Evolutionary conservation across 2,797 vertebrate genomes (phyloP), one percentile per base, ranked within the genome.

Genomic region (Gallirallus australis): DNA sequence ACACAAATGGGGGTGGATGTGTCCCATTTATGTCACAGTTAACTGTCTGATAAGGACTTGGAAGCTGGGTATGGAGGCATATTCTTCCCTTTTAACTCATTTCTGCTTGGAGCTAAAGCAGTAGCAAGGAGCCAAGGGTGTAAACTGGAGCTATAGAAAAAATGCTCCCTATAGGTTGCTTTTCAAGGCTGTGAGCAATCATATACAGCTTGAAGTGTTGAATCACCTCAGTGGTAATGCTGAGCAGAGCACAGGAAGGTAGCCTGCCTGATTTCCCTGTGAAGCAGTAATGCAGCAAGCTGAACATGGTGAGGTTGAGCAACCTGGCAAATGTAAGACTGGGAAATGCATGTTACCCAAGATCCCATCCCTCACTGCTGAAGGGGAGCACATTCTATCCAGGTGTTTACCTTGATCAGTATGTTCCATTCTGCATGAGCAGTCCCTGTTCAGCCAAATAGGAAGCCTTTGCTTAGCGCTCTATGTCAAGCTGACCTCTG

Each of bases 171-270:
- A 5, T 50, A 27, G 11, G 25, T 68, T 89, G 25, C 42, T 91
- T 77, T 89, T 79, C 21, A 39, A 82, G 40, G 25, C 70, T 79
- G 17, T 40, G 57, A 84, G 42, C 19, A 12, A 24, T 6, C 28
- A 8, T 1, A 2, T 4, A 2, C 28, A 59, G 2, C 28, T 56
- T 53, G 33, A 17, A 42, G 11, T 3, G 2, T 27, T 2, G 0
- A 14, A 50, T 33, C 8, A 50, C 15, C 15, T 24, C 12, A 56
- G 3, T 77, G 64, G 28, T 40, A 61, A 9, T 12, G 18, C 42
- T 71, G 61, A 69, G 31, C 59, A 25, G 35, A 20, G 37, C 4
- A 2, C 28, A n/a, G 76, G 66, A 61, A 30, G 31, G 40, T 37
- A 80, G 35, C 31, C 45, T 47, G 21, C 4, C 77, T 27, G 37